A percentile compares a stretch with the other conserved stretches of the same genome.
phyloP scores from a whole-genome alignment of 2,888 invertebrate genomes.

The Stenurella melanura region DNA sequence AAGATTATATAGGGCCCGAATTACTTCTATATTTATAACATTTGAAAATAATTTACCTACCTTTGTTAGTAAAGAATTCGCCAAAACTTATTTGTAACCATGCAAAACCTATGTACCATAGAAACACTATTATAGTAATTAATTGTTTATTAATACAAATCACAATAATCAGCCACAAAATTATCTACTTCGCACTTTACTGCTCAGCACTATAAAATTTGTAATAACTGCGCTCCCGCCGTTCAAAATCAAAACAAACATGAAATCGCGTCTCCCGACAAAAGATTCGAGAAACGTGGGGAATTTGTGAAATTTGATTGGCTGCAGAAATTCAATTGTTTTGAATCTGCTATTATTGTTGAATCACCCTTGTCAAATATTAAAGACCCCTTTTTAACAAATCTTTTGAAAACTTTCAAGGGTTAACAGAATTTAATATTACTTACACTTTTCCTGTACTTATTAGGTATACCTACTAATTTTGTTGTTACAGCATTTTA shows the following conservation, averaged over 20 bases:
- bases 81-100: background rate
- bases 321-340: background rate
- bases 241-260: constrained; percentile 14
- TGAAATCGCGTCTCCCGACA: background rate
- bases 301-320: background rate
- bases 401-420: background rate
- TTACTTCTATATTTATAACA: background rate
- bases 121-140: background rate
- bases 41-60: background rate
- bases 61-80: background rate
- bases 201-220: constrained; percentile 28
- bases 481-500: too few relatives aligned
- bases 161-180: background rate
- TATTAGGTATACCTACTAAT: too few relatives aligned
- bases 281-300: constrained; percentile 4
- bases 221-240: constrained; percentile 28
- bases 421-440: too few relatives aligned
- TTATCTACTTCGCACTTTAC: background rate
- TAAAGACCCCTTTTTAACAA: constrained; percentile 1
- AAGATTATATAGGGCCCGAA: too few relatives aligned
- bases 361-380: background rate
- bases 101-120: background rate
- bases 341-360: constrained; percentile 19
- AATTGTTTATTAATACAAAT: background rate
- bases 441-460: too few relatives aligned